Conservation (phyloP, 2,888 invertebrate species). For the Drosophila leonis region DNA sequence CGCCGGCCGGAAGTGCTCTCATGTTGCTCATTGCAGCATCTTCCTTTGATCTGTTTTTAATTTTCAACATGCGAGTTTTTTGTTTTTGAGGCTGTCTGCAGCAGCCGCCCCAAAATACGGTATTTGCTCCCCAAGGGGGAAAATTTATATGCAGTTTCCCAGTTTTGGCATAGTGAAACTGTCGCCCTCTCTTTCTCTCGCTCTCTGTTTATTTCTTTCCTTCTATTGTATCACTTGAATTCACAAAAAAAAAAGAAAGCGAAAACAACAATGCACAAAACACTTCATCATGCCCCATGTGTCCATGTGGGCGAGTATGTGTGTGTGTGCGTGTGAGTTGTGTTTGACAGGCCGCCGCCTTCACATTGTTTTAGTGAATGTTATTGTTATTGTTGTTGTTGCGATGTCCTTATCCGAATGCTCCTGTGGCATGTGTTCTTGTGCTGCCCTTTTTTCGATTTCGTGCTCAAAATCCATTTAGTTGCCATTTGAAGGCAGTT, state of each 20-base stretch:
- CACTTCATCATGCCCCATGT: slow-evolving; percentile 69
- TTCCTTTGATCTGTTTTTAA: slow-evolving; percentile 81
- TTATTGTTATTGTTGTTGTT: slow-evolving; percentile 26
- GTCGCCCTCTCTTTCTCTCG: slow-evolving; percentile 23
- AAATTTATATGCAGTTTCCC: slow-evolving; percentile 44
- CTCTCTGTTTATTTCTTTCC: slow-evolving; percentile 11
- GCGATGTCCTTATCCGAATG: slow-evolving; percentile 63
- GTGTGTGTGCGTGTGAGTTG: slow-evolving; percentile 40
- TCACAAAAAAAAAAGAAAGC: slow-evolving; percentile 12
- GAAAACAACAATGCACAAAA: slow-evolving; percentile 65
- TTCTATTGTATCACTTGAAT: slow-evolving; percentile 59
- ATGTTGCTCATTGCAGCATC: slow-evolving; percentile 59
- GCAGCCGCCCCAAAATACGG: slow-evolving; percentile 20
- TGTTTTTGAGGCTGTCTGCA: slow-evolving; percentile 28
- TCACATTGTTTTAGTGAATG: slow-evolving; percentile 54
- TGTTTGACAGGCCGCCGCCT: slow-evolving; percentile 70
- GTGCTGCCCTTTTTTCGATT: slow-evolving; percentile 60
- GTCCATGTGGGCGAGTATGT: slow-evolving; percentile 20
- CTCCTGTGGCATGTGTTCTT: slow-evolving; percentile 52
- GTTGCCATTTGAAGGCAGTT: slow-evolving; percentile 81
- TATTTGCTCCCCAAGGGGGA: slow-evolving; percentile 13
- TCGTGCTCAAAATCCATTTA: slow-evolving; percentile 80
- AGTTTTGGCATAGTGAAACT: slow-evolving; percentile 51
- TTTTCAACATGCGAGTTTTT: slow-evolving; percentile 59
- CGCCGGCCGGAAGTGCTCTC: slow-evolving; percentile 71